Evolutionary conservation across 1,140 invertebrate species (phyloP), one percentile per base, ranked within the genome.

Genomic region (Drosophila hydei): DNA sequence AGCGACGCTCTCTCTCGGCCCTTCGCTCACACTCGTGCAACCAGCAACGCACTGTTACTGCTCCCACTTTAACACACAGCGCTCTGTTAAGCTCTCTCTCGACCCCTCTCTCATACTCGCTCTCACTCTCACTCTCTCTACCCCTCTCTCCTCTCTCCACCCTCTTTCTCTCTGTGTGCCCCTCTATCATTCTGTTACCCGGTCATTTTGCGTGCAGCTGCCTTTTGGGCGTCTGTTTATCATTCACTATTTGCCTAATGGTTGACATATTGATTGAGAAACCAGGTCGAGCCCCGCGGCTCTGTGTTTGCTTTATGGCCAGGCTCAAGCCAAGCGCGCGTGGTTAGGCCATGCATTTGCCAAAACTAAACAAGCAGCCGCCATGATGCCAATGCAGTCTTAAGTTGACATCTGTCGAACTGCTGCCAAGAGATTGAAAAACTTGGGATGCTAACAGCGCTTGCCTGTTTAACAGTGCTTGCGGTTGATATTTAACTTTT

Each of bases 201-300:
- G 80, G 80, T 85, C 45, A 65, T 52, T 73, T 74, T 80, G n/a
- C 21, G 25, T 76, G 64, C 71, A 73, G 62, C 58, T 33, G 51
- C 40, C 72, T 9, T 42, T 48, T 58, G 45, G 38, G 52, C 59
- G 38, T 36, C 51, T 61, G 42, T 72, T 62, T 62, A 68, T 58
- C 56, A 72, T 62, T 56, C 51, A 27, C 36, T 25, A 62, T 70
- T 70, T 70, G 21, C 43, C 36, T 55, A 59, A 64, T 72, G 52
- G 52, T 65, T 72, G 69, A 38, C 61, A 65, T 72, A 72, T 72
- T 72, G 60, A 64, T 59, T 58, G 40, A 42, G 56, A 74, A 74
- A 71, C 40, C 59, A 74, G 67, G 72, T 74, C 59, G 65, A 33
- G 19, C 19, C 23, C 21, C 36, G 42, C 38, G 21, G 40, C 55